phyloP scores from a whole-genome alignment of 1,140 invertebrate species.

The Tetramorium simillimum region DNA sequence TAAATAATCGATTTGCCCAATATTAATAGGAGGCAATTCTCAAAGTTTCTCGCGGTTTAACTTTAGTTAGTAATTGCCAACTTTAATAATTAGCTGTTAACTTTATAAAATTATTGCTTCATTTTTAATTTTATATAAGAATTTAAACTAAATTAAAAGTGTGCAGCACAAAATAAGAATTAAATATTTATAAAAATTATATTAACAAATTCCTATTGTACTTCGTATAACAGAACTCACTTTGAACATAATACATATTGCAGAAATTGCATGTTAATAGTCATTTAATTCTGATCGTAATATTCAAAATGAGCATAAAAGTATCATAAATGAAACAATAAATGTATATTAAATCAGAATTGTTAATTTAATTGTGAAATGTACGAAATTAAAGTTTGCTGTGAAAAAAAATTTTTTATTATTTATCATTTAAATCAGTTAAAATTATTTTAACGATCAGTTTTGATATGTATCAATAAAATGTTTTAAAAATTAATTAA shows the following conservation, averaged over 20 bases:
- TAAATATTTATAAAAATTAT: background rate
- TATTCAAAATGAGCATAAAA: background rate
- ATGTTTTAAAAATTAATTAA: background rate
- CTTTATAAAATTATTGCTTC: conserved; percentile 7
- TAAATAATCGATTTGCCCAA: conserved; percentile 32
- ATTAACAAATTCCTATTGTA: background rate
- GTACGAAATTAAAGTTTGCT: background rate
- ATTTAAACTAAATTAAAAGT: background rate
- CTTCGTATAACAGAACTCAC: background rate
- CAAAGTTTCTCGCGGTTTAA: conserved; percentile 3
- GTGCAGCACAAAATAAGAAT: background rate
- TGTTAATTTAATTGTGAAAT: background rate
- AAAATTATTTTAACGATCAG: background rate
- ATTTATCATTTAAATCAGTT: background rate
- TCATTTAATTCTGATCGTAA: background rate
- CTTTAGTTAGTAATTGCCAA: conserved; percentile 9
- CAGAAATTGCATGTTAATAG: background rate
- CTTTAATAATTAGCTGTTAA: conserved; percentile 24
- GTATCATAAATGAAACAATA: background rate
- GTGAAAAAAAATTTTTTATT: background rate
- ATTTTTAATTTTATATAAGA: background rate
- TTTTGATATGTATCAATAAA: background rate
- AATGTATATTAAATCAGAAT: background rate
- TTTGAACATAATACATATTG: background rate
- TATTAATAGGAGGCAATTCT: conserved; percentile 25